Percentiles rank a stretch among this genome's conserved stretches.
These are phyloP conservation scores for Sebastes flavidus DNA, from an alignment of 2,797 vertebrate species.

Conservation along the genomic window DNA sequence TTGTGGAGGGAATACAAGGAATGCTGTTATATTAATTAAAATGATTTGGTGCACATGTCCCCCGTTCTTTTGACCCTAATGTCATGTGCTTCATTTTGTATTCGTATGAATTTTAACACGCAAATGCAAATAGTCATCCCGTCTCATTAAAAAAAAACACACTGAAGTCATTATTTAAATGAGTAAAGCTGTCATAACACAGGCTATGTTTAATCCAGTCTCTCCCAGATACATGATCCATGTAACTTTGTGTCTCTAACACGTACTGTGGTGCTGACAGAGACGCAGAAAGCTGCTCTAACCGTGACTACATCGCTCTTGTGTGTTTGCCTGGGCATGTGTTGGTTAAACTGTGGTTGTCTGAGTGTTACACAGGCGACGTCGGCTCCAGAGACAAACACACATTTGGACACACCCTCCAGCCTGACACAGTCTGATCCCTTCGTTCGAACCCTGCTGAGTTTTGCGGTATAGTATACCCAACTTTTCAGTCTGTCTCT, in stretches of 20 bases:
- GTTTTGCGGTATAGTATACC: constrained; percentile 34
- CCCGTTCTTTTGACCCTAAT: constrained; percentile 4
- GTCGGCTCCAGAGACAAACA: constrained; percentile 46
- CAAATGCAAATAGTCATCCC: background rate
- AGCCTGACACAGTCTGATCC: constrained; percentile 37
- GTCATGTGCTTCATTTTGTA: background rate
- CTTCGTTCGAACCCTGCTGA: constrained; percentile 38
- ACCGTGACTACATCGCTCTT: constrained; percentile 37
- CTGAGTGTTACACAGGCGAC: constrained; percentile 58
- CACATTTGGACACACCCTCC: constrained; percentile 35
- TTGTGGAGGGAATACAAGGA: constrained; percentile 53
- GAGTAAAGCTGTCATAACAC: constrained; percentile 12
- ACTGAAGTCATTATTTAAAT: background rate
- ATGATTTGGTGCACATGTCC: constrained; percentile 55
- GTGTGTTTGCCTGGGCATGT: constrained; percentile 65
- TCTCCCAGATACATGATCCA: constrained; percentile 11
- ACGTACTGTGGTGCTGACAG: constrained; percentile 36
- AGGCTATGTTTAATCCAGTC: constrained; percentile 5
- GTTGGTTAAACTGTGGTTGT: constrained; percentile 69
- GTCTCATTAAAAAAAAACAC: constrained; percentile 8
- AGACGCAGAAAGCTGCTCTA: constrained; percentile 27
- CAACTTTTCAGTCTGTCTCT: constrained; percentile 45
- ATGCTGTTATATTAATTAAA: constrained; percentile 75
- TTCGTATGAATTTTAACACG: background rate
- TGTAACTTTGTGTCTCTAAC: constrained; percentile 26